Conservation (phyloP, 2,797 vertebrate species). For the Gobio occitaniae region DNA sequence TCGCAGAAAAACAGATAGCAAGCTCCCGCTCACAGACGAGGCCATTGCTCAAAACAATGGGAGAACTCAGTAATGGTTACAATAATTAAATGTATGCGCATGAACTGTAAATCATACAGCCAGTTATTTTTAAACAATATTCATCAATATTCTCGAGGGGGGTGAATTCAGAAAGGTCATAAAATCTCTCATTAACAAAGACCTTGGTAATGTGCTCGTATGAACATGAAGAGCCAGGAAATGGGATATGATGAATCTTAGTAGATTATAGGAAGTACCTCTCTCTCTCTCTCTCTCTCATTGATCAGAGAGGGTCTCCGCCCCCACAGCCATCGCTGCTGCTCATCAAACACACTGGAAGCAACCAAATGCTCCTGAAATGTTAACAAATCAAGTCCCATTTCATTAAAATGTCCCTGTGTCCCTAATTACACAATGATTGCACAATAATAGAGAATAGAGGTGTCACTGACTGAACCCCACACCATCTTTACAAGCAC, state of each 20-base stretch:
- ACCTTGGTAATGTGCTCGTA: slow-evolving; percentile 57
- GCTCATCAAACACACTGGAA: slow-evolving; percentile 1
- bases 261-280: not conserved
- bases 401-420: slow-evolving; percentile 18
- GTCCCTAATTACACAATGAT: slow-evolving; percentile 7
- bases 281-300: slow-evolving; percentile 35
- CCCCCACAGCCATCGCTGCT: slow-evolving; percentile 23
- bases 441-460: not conserved
- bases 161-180: slow-evolving; percentile 77
- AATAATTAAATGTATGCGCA: slow-evolving; percentile 73
- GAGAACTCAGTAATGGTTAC: slow-evolving; percentile 73
- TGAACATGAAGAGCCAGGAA: slow-evolving; percentile 39
- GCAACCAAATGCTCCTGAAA: slow-evolving; percentile 16
- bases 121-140: slow-evolving; percentile 74
- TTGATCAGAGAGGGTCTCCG: slow-evolving; percentile 38
- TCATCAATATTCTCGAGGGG: slow-evolving; percentile 74
- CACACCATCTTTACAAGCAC: not conserved
- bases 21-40: slow-evolving; percentile 24
- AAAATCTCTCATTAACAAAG: slow-evolving; percentile 72
- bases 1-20: slow-evolving; percentile 5
- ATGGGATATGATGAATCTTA: slow-evolving; percentile 33
- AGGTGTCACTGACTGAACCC: not conserved
- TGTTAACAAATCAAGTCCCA: slow-evolving; percentile 22
- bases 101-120: slow-evolving; percentile 72
- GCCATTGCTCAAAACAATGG: slow-evolving; percentile 65